These are phyloP conservation scores for Clostera curtula DNA, from an alignment of 2,888 invertebrate species.

Conservation along the genomic window DNA sequence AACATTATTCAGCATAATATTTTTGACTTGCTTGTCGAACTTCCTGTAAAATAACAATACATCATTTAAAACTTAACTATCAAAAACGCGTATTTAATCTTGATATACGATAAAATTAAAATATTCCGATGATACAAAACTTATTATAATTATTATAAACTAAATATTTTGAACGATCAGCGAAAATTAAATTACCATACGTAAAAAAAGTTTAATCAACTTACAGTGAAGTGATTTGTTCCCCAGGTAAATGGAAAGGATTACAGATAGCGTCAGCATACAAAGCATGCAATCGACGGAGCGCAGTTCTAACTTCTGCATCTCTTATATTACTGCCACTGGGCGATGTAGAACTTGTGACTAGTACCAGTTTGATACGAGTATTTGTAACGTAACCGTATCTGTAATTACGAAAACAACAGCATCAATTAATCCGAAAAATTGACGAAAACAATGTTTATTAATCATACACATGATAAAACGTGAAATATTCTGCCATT, in stretches of 20 bases:
- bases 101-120: no score
- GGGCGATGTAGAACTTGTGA: constrained; percentile 93
- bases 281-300: constrained; percentile 89
- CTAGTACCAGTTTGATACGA: constrained; percentile 94
- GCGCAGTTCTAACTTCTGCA: constrained; percentile 93
- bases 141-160: no score
- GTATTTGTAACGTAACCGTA: constrained; percentile 99
- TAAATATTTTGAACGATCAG: no score
- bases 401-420: no score
- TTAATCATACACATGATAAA: no score
- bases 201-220: no score
- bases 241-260: constrained; percentile 96
- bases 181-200: no score
- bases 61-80: constrained; percentile 1
- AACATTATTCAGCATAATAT: constrained; percentile 70
- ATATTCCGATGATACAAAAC: no score
- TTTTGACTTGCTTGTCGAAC: constrained; percentile 80
- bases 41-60: constrained; percentile 64
- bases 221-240: constrained; percentile 91
- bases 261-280: constrained; percentile 97
- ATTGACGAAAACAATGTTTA: no score
- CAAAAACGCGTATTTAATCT: no score
- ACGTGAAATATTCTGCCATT: no score
- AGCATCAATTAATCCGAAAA: no score
- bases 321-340: constrained; percentile 91